Evolutionary conservation across 1,140 invertebrate genomes (phyloP).

Genomic region (Drosophila arawakana): DNA sequence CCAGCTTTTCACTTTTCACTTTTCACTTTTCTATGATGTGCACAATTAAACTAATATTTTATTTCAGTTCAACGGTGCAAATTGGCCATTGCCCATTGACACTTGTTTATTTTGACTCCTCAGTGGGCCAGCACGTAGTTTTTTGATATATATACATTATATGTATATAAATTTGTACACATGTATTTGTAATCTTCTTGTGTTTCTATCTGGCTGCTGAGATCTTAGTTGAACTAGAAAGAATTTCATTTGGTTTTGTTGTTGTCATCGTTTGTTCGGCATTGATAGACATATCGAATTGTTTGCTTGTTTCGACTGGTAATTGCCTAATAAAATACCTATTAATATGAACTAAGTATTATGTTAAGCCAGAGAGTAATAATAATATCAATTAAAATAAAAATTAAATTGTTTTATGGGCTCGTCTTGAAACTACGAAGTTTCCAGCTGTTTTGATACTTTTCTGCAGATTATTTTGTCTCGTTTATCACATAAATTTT

Average conservation of each 20-base stretch:
- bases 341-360: no score
- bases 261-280: slow-evolving; percentile 33
- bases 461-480: no score
- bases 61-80: slow-evolving; percentile 51
- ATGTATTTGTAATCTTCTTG: neutral
- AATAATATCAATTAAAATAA: no score
- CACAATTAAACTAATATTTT: slow-evolving; percentile 59
- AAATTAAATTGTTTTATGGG: no score
- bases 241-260: slow-evolving; percentile 30
- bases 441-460: no score
- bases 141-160: neutral
- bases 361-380: no score
- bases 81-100: slow-evolving; percentile 69
- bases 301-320: slow-evolving; percentile 24
- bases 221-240: slow-evolving; percentile 16
- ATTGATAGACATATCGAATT: slow-evolving; percentile 36
- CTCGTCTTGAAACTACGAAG: no score
- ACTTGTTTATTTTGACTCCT: slow-evolving; percentile 79
- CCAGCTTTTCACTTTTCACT: no score
- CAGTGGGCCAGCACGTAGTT: slow-evolving; percentile 23
- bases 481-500: no score
- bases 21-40: slow-evolving; percentile 9
- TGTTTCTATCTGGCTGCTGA: neutral
- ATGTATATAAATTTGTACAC: slow-evolving; percentile 14
- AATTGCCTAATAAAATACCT: neutral